Base-by-base conservation (phyloP, 2,888 invertebrate species). In the Troides oblongomaculatus region DNA sequence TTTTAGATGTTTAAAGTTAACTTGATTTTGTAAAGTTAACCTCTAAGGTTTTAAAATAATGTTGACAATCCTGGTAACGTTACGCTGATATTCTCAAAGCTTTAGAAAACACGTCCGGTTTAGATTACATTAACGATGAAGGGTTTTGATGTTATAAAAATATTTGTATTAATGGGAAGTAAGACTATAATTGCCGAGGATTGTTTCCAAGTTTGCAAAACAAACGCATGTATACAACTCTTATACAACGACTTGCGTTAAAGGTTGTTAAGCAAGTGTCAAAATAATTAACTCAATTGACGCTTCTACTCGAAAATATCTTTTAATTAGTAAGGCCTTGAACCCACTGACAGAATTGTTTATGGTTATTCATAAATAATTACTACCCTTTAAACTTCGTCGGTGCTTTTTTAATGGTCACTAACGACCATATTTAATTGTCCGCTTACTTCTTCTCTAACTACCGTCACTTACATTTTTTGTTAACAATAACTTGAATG, bases 241-340 rank as follows among this genome's bases (percentile, higher is more conserved):
- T 50, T 50, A 50, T 57, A 66, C 63, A 63, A 63, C 39, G 69
- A 65, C 58, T 58, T 46, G 69, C 62, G 62, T 59, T 59, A 66
- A 58, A 62, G 66, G 62, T 70, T 66, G 66, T 62, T 70, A 62
- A 69, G 36, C 39, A 66, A 70, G 59, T 67, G 70, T 70, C 70
- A 70, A 66, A 59, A 66, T 70, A 64, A 66, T 70, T 66, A 70
- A 67, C 66, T 70, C 70, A 70, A 70, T 70, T 70, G 70, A 70
- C 70, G 46, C 62, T 62, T 70, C 66, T 53, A 60, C 60, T 66
- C 56, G 58, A 60, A 66, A 64, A 70, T 70, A 70, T 56, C 60
- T 70, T 60, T 70, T 70, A 70, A 70, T 70, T 70, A 70, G 62
- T 66, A 64, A 63, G 53, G 63, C 70, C 70, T 70, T 70, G 70